These are phyloP conservation scores for Arvicanthis niloticus DNA, from an alignment of 2,113 vertebrate species.

Conservation along the genomic window DNA sequence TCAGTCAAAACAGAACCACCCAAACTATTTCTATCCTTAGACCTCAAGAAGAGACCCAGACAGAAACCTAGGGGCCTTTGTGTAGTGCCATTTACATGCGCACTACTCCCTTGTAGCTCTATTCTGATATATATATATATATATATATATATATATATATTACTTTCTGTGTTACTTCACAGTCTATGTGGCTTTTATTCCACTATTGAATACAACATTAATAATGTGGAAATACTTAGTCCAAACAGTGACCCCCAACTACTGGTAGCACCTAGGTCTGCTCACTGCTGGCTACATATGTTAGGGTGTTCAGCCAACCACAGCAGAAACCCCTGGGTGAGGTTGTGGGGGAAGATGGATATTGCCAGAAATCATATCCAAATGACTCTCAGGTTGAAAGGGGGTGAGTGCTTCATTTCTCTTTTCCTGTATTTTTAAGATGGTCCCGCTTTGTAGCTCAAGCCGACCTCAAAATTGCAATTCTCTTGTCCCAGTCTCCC, in stretches of 20 bases:
- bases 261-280: not conserved
- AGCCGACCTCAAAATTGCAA: not conserved
- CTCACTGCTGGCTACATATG: not conserved
- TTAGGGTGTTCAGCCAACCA: not conserved
- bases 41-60: not conserved
- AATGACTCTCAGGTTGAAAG: not conserved
- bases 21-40: not conserved
- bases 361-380: not conserved
- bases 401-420: not conserved
- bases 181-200: not conserved
- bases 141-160: too few relatives aligned
- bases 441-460: not conserved
- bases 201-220: not conserved
- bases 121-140: not conserved
- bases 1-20: not conserved
- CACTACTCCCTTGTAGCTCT: not conserved
- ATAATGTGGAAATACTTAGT: not conserved
- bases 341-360: not conserved
- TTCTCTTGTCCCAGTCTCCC: not conserved
- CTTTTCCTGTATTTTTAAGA: not conserved
- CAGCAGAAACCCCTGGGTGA: not conserved
- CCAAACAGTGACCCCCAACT: not conserved
- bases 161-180: not conserved
- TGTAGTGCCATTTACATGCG: too few relatives aligned
- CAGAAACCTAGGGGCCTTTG: not conserved